Conservation (phyloP, 2,113 vertebrate species). For the Asarcornis scutulata region DNA sequence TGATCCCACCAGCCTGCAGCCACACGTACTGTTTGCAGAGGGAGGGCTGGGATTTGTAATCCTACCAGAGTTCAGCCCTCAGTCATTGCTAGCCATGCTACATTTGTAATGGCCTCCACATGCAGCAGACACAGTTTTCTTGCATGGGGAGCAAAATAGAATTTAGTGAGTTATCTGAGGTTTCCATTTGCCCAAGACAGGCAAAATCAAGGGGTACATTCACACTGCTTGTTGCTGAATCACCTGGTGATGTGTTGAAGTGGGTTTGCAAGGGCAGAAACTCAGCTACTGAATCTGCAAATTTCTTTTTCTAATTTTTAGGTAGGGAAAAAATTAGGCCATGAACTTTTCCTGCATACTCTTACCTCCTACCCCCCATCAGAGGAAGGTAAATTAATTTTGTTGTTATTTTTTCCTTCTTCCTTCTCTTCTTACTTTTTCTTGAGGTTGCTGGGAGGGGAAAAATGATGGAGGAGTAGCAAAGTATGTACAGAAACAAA, state of each 20-base stretch:
- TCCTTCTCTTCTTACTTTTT: background rate
- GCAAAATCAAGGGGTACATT: background rate
- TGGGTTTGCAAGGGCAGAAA: background rate
- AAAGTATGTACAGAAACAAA: background rate
- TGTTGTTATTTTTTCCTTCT: background rate
- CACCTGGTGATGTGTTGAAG: background rate
- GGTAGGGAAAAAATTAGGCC: background rate
- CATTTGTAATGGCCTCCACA: background rate
- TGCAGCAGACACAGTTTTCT: background rate
- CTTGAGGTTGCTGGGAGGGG: background rate
- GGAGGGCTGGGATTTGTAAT: background rate
- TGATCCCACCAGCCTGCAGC: background rate
- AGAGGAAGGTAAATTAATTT: background rate
- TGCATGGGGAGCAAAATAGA: background rate
- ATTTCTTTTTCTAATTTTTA: background rate
- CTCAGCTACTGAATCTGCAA: background rate
- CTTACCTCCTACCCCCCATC: background rate
- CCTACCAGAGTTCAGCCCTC: background rate
- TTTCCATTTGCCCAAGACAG: background rate
- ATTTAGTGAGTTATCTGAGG: background rate
- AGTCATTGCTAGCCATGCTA: background rate
- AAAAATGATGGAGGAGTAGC: background rate
- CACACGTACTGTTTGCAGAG: background rate
- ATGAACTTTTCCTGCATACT: background rate
- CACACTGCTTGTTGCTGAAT: background rate